Evolutionary conservation across 2,888 invertebrate species (phyloP), one percentile per base, ranked within the genome.

Genomic region (Girardia tigrina): DNA sequence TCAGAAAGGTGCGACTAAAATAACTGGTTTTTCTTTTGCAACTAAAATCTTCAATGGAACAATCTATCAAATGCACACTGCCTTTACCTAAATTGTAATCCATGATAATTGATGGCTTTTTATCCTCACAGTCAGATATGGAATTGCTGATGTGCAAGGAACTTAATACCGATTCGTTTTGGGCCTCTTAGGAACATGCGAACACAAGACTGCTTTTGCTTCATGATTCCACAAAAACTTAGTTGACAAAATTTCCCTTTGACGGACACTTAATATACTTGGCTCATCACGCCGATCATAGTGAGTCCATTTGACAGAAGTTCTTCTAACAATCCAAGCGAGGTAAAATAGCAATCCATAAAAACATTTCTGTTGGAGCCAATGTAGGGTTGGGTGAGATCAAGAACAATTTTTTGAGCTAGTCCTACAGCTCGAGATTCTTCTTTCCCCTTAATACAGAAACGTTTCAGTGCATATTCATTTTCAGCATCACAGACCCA

Each of bases 361-460:
- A n/a, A n/a, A n/a, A n/a, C n/a, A n/a, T n/a, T n/a, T n/a, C n/a
- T n/a, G n/a, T n/a, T n/a, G n/a, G n/a, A n/a, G n/a, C n/a, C n/a
- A n/a, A n/a, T n/a, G n/a, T 70, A 70, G 23, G 70, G 70, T 70
- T 26, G 23, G 23, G 70, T 26, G 23, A 70, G 26, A 70, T 70
- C 70, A 23, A 70, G 23, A 70, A 70, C 70, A 70, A 70, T n/a
- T 12, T 70, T 70, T 70, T 70, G 23, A 26, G 70, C 70, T 26
- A 70, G 70, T 70, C n/a, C 70, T 26, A 70, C 70, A 70, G 70
- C 70, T 70, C n/a, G n/a, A n/a, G n/a, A n/a, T n/a, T n/a, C n/a
- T n/a, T n/a, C n/a, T n/a, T n/a, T n/a, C n/a, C n/a, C n/a, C n/a
- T n/a, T n/a, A n/a, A n/a, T n/a, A n/a, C n/a, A n/a, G n/a, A n/a